A percentile compares a stretch with the other conserved stretches of the same genome.
phyloP scores from a whole-genome alignment of 1,140 invertebrate species.

The Tetramorium simillimum region DNA sequence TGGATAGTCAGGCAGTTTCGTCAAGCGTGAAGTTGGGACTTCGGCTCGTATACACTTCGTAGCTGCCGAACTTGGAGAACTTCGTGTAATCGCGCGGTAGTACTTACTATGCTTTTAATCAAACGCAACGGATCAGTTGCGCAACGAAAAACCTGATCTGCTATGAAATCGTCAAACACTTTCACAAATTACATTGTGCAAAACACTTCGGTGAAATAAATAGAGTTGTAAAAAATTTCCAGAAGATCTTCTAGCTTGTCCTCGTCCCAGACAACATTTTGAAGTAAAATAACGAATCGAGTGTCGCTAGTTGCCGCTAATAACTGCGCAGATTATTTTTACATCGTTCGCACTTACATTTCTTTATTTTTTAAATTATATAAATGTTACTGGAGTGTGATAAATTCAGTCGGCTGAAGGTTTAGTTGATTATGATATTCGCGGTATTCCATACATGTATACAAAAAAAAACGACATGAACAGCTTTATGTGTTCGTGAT shows the following conservation, averaged over 20 bases:
- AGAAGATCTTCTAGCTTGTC: neutral
- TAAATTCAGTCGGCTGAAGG: neutral
- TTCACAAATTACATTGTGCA: neutral
- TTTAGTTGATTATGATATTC: conserved; percentile 3
- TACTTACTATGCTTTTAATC: conserved; percentile 21
- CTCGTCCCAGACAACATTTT: neutral
- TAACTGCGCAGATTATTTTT: neutral
- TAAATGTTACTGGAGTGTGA: neutral
- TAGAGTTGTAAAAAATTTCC: neutral
- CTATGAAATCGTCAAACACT: neutral
- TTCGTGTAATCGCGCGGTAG: neutral
- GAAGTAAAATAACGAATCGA: neutral
- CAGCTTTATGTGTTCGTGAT: neutral
- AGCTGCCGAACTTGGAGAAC: conserved; percentile 15
- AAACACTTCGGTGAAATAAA: neutral
- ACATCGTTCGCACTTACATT: neutral
- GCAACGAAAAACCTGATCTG: neutral
- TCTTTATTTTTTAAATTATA: neutral
- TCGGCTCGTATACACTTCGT: conserved; percentile 45
- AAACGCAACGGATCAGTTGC: conserved; percentile 7
- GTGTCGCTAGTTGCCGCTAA: neutral
- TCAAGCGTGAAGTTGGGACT: conserved; percentile 69
- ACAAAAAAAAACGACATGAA: neutral
- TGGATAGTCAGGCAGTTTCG: conserved; percentile 61
- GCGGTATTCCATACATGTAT: neutral